Evolutionary conservation across 2,113 vertebrate genomes (phyloP), one percentile per base, ranked within the genome.

Genomic region (Patagioenas fasciata): DNA sequence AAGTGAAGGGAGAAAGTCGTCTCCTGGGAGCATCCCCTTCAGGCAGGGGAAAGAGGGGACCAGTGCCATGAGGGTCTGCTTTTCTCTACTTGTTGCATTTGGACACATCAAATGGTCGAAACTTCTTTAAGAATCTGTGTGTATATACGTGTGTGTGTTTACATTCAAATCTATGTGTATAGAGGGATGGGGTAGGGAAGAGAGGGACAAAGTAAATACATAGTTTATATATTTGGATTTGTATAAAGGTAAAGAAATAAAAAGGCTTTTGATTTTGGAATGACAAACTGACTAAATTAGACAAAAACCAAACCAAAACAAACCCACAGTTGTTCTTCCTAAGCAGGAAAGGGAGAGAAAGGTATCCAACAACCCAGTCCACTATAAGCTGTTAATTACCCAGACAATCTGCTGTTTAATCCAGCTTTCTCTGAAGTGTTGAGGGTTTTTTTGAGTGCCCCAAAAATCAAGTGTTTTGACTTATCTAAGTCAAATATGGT

Each of bases 321-420:
- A 47, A 47, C 44, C 44, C 44, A 44, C 32, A 72, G 31, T 34
- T 93, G 54, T 65, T 93, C 11, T 14, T 78, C 26, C 36, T 40
- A 60, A 88, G 53, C 9, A 70, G 62, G 29, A 69, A 93, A 80
- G 28, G 19, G 47, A 83, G 25, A 50, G 40, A 88, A 82, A 94
- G 26, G 34, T 91, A 47, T 80, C 21, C 19, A 70, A 77, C 38
- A 89, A 32, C 47, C 34, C 64, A 70, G 58, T 29, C n/a, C 60
- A 80, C 25, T 51, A 51, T 24, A 81, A 94, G 12, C 15, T 74
- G 32, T 65, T 77, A 42, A 88, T 85, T 61, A 88, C 34, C 12
- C 71, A 88, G 42, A 73, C 7, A 72, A 88, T 56, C 67, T 93
- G 34, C 74, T 91, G 51, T 40, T 80, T 88, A 85, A 78, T 70